Base-by-base conservation (phyloP, 2,888 invertebrate genomes). In the Ceriagrion tenellum region DNA sequence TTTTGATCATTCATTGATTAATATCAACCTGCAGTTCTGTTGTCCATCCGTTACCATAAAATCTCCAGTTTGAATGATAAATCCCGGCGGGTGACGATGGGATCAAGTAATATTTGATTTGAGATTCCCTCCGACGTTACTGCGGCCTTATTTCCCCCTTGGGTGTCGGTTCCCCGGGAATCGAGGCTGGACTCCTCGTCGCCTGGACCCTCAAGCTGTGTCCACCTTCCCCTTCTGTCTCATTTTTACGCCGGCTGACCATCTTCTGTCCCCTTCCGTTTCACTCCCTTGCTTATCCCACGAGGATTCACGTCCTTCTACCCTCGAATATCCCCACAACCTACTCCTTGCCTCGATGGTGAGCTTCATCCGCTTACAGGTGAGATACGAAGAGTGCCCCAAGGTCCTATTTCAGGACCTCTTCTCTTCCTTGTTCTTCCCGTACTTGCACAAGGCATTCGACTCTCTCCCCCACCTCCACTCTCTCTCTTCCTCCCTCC, bases 381-480 rank as follows among this genome's bases (percentile, higher is more conserved):
- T 69, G 69, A 81, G 81, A 81, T 8, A 81, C 16, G 35, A 69
- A 69, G 69, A 69, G 69, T 69, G n/a, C n/a, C 69, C 69, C 69
- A 69, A 69, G 81, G 81, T 81, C 81, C 81, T 13, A n/a, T 69
- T n/a, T n/a, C 69, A 69, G 69, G 69, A 8, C 69, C 69, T 69
- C 69, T 26, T 59, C 69, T n/a, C 69, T 69, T 69, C 69, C n/a
- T 59, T 59, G 18, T 69, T 69, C 69, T 69, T n/a, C 69, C n/a
- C 69, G n/a, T n/a, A n/a, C 69, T 69, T 69, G 69, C n/a, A n/a
- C 69, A n/a, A 30, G 81, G 35, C 81, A 16, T 26, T 26, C 10
- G 23, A 8, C 63, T 35, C 93, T 47, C 93, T 69, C 23, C 6
- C 91, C 59, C 91, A 6, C 63, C 23, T 12, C 88, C 88, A 40